Conservation (phyloP, 2,888 invertebrate species). For the Eudemis profundana region DNA sequence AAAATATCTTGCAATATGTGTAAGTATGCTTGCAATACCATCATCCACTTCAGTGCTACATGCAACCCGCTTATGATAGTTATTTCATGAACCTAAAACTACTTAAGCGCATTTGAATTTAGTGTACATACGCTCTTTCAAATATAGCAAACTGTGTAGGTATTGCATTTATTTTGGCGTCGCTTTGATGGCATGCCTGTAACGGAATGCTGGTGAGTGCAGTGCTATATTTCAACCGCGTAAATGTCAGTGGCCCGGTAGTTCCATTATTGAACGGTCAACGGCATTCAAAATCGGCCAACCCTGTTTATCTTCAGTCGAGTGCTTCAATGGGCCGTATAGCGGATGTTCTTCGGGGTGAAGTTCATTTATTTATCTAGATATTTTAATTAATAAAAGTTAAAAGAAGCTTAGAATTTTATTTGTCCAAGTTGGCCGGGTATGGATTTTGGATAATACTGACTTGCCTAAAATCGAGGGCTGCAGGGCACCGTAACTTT, state of each 20-base stretch:
- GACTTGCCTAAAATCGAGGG: too few relatives aligned
- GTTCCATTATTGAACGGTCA: slow-evolving; percentile 73
- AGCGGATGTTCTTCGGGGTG: slow-evolving; percentile 16
- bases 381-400: neutral
- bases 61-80: neutral
- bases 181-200: slow-evolving; percentile 61
- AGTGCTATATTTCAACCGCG: slow-evolving; percentile 67
- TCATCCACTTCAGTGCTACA: neutral
- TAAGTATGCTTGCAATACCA: neutral
- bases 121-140: slow-evolving; percentile 1
- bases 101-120: neutral
- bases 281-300: slow-evolving; percentile 68
- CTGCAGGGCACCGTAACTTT: too few relatives aligned
- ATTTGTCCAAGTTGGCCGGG: too few relatives aligned
- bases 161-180: slow-evolving; percentile 58
- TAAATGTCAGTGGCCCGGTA: slow-evolving; percentile 74
- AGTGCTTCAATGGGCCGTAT: slow-evolving; percentile 52
- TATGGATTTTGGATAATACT: too few relatives aligned
- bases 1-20: neutral
- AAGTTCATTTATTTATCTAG: neutral
- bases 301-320: slow-evolving; percentile 61
- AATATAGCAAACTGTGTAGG: slow-evolving; percentile 33
- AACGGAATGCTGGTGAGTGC: slow-evolving; percentile 67
- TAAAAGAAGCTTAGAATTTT: too few relatives aligned
- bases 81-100: neutral